These are phyloP conservation scores for Anthopleura sola DNA, from an alignment of 64 coral and sea anemone species.

Conservation along the genomic window DNA sequence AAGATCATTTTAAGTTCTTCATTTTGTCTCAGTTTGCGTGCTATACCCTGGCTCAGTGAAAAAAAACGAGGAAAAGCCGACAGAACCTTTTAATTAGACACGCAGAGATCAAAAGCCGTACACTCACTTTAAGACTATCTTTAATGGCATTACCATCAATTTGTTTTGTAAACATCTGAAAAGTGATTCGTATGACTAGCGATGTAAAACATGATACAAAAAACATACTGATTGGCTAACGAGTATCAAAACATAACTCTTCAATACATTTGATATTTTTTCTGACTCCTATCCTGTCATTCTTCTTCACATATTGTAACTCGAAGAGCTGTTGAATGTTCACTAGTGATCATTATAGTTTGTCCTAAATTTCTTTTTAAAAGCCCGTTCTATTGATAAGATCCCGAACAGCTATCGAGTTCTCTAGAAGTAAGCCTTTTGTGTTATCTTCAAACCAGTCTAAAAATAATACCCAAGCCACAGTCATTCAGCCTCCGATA, in stretches of 20 bases:
- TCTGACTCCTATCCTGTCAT: background rate
- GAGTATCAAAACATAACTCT: background rate
- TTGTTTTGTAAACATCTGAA: constrained; percentile 4
- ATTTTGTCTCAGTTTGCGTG: constrained; percentile 1
- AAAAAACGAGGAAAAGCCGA: background rate
- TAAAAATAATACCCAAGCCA: background rate
- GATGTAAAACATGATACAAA: background rate
- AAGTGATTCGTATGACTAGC: background rate
- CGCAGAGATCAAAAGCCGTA: constrained; percentile 14
- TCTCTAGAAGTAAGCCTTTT: background rate
- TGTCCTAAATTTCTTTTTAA: background rate
- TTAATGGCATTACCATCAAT: constrained; percentile 1
- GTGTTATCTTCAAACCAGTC: background rate
- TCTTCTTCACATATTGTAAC: background rate
- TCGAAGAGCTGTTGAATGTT: background rate
- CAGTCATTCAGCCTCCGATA: background rate
- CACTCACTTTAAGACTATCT: constrained; percentile 19
- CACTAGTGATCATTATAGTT: background rate
- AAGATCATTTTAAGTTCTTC: background rate
- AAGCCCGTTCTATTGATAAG: background rate
- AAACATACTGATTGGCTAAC: background rate
- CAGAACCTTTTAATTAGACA: constrained; percentile 13
- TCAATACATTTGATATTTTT: background rate
- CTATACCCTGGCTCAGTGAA: background rate
- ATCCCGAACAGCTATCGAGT: background rate